Evolutionary conservation across 92 coral and sea anemone genomes (phyloP), one percentile per base, ranked within the genome.

Genomic region (Siderastrea siderea): DNA sequence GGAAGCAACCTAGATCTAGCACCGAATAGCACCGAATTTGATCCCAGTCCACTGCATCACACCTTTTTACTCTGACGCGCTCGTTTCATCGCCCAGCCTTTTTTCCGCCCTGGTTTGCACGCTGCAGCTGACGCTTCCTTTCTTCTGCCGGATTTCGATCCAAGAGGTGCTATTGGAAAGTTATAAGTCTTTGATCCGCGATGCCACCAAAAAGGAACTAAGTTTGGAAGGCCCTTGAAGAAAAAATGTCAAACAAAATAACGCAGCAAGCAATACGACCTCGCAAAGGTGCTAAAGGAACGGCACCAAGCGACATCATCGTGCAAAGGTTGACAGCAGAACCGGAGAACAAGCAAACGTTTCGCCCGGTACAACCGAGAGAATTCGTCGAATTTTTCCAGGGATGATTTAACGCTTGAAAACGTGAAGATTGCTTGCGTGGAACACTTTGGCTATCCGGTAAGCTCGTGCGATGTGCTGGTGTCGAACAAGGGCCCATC

Each of bases 341-440:
- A 81, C 89, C 50, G 11, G 94, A 82, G 67, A 82, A 88, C 76
- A 87, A 91, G 46, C 94, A 91, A 77, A 91, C 89, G 16, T 91
- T 66, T 47, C 78, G 78, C 12, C 94, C 94, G 48, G 88, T 87
- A 64, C 91, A 91, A 44, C 94, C 92, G 52, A 51, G 89, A 26
- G 92, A 87, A 66, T 86, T 87, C 62, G 91, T 91, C 44, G 88
- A 53, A 59, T n/a, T 90, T 86, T 68, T 53, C 71, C 26, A 43
- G 19, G 17, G 93, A 86, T 53, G 93, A 90, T 50, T 48, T 90
- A 49, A 90, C 84, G 55, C 85, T 87, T 63, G 71, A 58, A 55
- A 91, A 87, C 68, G 68, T 91, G 60, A 91, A 86, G 84, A 86
- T 16, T n/a, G 87, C 91, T 17, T 91, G 88, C 59, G 88, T 85